These are phyloP conservation scores for Poeciliopsis paucimaculata DNA, from an alignment of 2,797 vertebrate species.

Conservation along the genomic window DNA sequence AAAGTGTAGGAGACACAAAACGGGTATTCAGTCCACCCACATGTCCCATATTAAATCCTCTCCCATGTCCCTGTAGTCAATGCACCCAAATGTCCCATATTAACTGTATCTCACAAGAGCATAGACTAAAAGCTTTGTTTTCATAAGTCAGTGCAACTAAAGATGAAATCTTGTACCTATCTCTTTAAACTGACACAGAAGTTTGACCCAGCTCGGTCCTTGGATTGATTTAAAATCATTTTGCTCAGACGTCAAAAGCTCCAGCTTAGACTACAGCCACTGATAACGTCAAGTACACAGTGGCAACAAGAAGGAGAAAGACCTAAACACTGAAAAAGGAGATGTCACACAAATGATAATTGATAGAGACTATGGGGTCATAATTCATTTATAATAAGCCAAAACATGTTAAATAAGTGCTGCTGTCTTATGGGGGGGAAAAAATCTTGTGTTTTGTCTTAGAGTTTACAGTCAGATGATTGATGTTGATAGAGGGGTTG, in stretches of 20 bases:
- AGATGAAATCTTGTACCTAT: constrained; percentile 43
- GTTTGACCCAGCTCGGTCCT: constrained; percentile 67
- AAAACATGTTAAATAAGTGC: constrained; percentile 17
- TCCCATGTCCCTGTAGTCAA: too few relatives aligned
- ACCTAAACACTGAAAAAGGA: constrained; percentile 72
- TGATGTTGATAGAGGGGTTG: constrained; percentile 29
- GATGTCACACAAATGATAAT: constrained; percentile 71
- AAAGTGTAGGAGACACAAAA: too few relatives aligned
- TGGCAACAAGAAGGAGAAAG: constrained; percentile 60
- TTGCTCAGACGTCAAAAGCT: constrained; percentile 71
- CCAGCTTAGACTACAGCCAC: constrained; percentile 79
- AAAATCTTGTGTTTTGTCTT: constrained; percentile 19
- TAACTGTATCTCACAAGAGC: not conserved
- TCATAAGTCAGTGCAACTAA: constrained; percentile 20
- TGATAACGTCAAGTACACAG: constrained; percentile 79
- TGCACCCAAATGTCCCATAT: too few relatives aligned
- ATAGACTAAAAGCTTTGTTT: constrained; percentile 29
- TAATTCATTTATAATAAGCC: constrained; percentile 49
- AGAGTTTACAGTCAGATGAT: constrained; percentile 45
- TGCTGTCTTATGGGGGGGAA: constrained; percentile 13
- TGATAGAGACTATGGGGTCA: constrained; percentile 45
- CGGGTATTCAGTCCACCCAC: too few relatives aligned
- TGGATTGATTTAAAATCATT: constrained; percentile 76
- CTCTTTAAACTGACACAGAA: constrained; percentile 51
- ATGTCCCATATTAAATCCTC: too few relatives aligned